Evolutionary conservation across 53 echinoderm and acorn worm genomes (phyloP).

Genomic region (Mesocentrotus franciscanus): DNA sequence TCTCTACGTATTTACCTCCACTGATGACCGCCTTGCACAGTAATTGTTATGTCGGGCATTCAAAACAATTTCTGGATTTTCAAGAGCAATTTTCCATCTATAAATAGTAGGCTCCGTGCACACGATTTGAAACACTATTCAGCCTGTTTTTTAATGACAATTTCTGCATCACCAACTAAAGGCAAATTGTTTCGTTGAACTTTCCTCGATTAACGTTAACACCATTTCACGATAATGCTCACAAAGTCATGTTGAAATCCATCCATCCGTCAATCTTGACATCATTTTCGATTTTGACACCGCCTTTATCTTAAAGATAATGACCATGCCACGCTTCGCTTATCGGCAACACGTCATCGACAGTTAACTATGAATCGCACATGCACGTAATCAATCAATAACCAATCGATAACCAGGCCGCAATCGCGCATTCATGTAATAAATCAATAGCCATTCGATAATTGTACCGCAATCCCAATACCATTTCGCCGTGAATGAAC

Average conservation of each 20-base stretch:
- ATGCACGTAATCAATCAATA: background rate
- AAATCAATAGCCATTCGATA: background rate
- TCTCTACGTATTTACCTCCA: too few species aligned
- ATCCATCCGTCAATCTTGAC: background rate
- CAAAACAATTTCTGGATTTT: too few species aligned
- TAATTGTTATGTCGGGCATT: too few species aligned
- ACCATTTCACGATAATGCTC: background rate
- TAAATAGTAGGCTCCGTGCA: too few species aligned
- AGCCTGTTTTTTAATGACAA: too few species aligned
- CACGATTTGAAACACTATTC: too few species aligned
- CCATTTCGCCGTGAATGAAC: background rate
- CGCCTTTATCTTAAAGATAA: slow-evolving; percentile 15
- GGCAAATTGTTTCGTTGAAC: background rate
- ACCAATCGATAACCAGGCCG: too few species aligned
- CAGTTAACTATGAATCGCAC: background rate
- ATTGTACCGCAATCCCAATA: background rate
- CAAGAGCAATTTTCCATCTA: too few species aligned
- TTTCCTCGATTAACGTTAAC: background rate
- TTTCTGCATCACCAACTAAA: too few species aligned
- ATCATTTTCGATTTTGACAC: slow-evolving; percentile 11
- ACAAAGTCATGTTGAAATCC: background rate
- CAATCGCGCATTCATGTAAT: too few species aligned
- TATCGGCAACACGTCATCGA: background rate
- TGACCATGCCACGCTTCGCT: background rate
- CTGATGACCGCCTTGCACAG: too few species aligned